Conservation (phyloP, 2,113 vertebrate species). For the Oncorhynchus clarkii region DNA sequence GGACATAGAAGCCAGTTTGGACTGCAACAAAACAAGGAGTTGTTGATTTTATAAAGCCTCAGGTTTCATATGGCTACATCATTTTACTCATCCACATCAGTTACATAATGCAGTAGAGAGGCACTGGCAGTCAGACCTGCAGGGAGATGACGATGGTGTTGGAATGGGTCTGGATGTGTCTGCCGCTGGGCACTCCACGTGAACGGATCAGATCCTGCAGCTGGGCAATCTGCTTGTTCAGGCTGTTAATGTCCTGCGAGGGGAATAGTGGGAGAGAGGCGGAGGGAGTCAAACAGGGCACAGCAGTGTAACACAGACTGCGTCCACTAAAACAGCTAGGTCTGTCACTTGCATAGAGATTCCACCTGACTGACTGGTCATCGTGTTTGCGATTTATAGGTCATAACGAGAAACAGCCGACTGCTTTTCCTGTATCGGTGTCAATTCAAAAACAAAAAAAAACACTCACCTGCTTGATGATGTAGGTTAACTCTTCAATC, state of each 20-base stretch:
- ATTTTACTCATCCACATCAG: neutral
- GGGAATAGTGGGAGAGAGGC: neutral
- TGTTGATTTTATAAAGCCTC: neutral
- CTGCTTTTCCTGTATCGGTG: neutral
- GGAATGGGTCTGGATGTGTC: conserved; percentile 89
- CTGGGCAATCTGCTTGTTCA: conserved; percentile 93
- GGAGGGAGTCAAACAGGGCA: neutral
- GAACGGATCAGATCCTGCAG: conserved; percentile 86
- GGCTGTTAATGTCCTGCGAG: conserved; percentile 85
- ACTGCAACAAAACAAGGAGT: conserved; percentile 68
- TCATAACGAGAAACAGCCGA: too few relatives aligned
- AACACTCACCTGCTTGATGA: conserved; percentile 89
- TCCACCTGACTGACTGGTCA: neutral
- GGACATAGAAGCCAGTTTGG: conserved; percentile 91
- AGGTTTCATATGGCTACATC: neutral
- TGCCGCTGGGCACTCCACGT: conserved; percentile 80
- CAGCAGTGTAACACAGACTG: neutral
- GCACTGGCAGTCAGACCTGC: conserved; percentile 72
- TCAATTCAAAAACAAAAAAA: neutral
- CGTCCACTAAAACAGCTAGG: neutral
- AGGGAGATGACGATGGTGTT: conserved; percentile 92
- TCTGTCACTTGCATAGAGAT: neutral
- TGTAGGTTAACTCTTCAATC: conserved; percentile 91
- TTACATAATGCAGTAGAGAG: neutral
- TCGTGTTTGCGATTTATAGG: too few relatives aligned